Evolutionary conservation across 2,888 invertebrate species (phyloP).

Genomic region (Odontomyia ornata): DNA sequence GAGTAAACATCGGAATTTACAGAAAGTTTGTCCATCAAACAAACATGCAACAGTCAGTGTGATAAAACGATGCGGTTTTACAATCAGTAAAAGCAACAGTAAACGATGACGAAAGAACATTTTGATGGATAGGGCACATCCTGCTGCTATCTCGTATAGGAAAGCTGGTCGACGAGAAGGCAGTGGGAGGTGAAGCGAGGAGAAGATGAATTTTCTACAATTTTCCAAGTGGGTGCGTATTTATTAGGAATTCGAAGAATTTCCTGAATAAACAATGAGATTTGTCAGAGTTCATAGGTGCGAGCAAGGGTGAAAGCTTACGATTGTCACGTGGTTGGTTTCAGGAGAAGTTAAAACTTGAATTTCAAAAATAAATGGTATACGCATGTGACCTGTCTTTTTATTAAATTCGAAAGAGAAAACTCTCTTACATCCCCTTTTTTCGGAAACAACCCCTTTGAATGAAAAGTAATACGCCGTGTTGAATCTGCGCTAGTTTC

Average conservation of each 20-base stretch:
- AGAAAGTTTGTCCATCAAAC: conserved; percentile 14
- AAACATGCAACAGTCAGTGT: conserved; percentile 1
- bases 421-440: not conserved
- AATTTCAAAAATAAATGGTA: not conserved
- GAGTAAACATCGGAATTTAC: not conserved
- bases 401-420: not conserved
- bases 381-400: conserved; percentile 28
- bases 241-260: conserved; percentile 5
- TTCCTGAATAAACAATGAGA: not conserved
- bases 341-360: not conserved
- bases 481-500: conserved; percentile 14
- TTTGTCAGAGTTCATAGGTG: not conserved
- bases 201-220: conserved; percentile 4
- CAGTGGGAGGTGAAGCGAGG: not conserved
- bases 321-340: not conserved
- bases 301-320: not conserved
- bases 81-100: not conserved
- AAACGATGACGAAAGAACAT: not conserved
- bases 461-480: not conserved
- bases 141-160: too few species aligned
- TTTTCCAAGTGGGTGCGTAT: conserved; percentile 11
- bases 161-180: not conserved
- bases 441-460: not conserved
- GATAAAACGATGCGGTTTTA: not conserved
- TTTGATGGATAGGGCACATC: not conserved